Evolutionary conservation across 2,113 vertebrate genomes (phyloP), one percentile per base, ranked within the genome.

Genomic region (Pelecanoides urinatrix): DNA sequence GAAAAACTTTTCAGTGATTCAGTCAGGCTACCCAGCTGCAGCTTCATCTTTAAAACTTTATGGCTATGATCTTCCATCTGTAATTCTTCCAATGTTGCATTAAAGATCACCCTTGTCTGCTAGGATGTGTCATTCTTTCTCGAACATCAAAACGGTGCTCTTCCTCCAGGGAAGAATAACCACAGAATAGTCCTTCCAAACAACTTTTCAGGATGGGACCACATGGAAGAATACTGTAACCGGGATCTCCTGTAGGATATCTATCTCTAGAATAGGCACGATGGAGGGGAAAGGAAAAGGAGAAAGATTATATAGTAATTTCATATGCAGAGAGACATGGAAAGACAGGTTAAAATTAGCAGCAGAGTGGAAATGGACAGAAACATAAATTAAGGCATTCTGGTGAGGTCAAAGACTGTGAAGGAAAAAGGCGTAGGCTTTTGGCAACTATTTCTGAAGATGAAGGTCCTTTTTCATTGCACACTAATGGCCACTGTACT

Each of bases 41-140:
- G 21, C 27, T 81, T 89, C 47, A 71, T 94, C 77, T 92, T 92
- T 91, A 95, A 94, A 96, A 89, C 30, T 79, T 91, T 70, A 95
- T 73, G 61, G 20, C 49, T 82, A 40, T 1, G 2, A 40, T 76
- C 23, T 85, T 96, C 76, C 74, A 55, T 86, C 59, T 82, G 38
- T 79, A 91, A 88, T 94, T 79, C 47, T 78, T 92, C 92, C 86
- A 74, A 76, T 2, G 8, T 62, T 92, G 23, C 42, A 79, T 79
- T 73, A 91, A 87, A 73, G 40, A 90, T 95, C 80, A 95, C 23
- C 20, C 4, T 50, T 78, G 58, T 90, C 80, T 91, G 16, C 53
- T 83, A 50, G 58, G 21, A 70, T 78, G 55, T 65, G 44, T 84
- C 76, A 42, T 2, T 75, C 58, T 88, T 86, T 88, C 68, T 78